Evolutionary conservation across 2,888 invertebrate species (phyloP).

Genomic region (Xestia xanthographa): DNA sequence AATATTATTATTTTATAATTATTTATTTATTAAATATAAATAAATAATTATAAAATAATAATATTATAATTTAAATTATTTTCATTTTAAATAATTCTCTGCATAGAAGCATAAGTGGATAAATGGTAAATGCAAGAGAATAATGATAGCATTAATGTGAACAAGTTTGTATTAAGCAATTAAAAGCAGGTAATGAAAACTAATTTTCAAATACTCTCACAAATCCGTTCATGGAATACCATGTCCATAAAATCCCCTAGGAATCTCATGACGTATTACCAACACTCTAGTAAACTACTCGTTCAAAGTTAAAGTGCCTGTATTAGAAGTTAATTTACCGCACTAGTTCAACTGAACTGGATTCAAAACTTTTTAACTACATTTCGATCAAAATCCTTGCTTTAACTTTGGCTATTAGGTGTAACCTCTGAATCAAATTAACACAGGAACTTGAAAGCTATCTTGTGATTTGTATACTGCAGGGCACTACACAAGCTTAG

Average conservation of each 20-base stretch:
- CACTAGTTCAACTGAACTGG: constrained; percentile 38
- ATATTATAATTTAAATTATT: no score
- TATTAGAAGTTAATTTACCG: constrained; percentile 54
- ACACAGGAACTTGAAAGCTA: constrained; percentile 28
- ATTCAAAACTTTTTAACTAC: constrained; percentile 55
- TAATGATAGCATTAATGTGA: no score
- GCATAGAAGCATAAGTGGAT: no score
- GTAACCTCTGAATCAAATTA: constrained; percentile 49
- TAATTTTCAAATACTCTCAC: not conserved
- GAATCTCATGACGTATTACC: constrained; percentile 14
- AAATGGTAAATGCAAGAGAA: no score
- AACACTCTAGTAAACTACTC: constrained; percentile 33
- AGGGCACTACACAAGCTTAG: not conserved
- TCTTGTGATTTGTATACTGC: constrained; percentile 22
- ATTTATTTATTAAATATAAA: no score
- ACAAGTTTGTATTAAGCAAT: not conserved
- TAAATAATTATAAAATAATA: no score
- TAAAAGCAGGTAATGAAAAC: not conserved
- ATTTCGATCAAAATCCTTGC: constrained; percentile 50
- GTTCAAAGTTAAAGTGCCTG: constrained; percentile 43
- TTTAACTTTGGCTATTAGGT: constrained; percentile 33
- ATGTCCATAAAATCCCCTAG: not conserved
- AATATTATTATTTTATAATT: no score
- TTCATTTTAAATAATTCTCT: no score
- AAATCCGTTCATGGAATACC: not conserved